Conservation (phyloP, 1,140 invertebrate genomes). For the Cherax destructor region DNA sequence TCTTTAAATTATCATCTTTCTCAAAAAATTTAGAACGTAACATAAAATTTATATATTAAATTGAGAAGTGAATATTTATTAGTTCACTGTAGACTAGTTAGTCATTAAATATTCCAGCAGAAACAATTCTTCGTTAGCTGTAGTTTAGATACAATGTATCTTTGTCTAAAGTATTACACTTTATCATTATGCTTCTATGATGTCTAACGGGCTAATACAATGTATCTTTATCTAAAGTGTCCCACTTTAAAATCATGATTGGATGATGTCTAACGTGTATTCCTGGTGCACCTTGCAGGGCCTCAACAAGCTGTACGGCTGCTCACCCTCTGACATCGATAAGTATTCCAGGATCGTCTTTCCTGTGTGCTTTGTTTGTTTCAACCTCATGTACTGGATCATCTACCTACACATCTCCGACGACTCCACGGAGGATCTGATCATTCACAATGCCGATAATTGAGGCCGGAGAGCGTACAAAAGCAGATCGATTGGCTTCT, state of each 20-base stretch:
- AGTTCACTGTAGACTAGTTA: too few relatives aligned
- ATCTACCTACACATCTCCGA: conserved; percentile 97
- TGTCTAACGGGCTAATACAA: background rate
- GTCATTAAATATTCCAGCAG: too few relatives aligned
- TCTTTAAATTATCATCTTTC: too few relatives aligned
- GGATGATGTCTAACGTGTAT: too few relatives aligned
- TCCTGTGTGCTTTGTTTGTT: conserved; percentile 97
- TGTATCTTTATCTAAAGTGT: background rate
- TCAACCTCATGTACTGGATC: conserved; percentile 99
- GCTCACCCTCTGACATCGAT: conserved; percentile 96
- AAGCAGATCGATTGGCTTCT: conserved; percentile 3
- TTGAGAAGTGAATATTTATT: too few relatives aligned
- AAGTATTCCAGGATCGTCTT: conserved; percentile 97
- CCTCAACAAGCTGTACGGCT: conserved; percentile 91
- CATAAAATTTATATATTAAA: too few relatives aligned
- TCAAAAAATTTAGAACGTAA: too few relatives aligned
- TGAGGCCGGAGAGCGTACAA: conserved; percentile 10
- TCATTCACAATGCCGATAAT: conserved; percentile 75
- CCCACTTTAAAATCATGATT: too few relatives aligned
- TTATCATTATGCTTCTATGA: background rate
- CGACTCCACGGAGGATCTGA: conserved; percentile 93
- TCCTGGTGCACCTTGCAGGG: conserved; percentile 77
- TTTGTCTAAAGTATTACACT: background rate
- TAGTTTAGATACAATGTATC: too few relatives aligned
- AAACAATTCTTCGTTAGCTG: too few relatives aligned